Percentiles rank a stretch among this genome's conserved stretches.
Conservation (phyloP, 2,797 vertebrate species). For the Dryobates pubescens region DNA sequence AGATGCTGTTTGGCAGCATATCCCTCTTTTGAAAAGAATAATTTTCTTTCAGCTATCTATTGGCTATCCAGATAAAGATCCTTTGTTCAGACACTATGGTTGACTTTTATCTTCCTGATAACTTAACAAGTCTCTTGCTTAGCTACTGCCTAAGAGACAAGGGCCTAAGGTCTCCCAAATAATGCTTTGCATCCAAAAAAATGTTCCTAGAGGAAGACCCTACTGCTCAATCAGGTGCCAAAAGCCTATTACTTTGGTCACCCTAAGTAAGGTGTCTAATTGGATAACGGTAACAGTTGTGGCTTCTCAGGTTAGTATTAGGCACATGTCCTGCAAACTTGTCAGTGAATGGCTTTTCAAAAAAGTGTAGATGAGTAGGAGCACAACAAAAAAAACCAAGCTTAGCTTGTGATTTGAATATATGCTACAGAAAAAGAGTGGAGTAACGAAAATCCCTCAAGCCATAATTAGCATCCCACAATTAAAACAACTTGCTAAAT, state of each 20-base stretch:
- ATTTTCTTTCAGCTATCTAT: not conserved
- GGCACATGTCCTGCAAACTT: not conserved
- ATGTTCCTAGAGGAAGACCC: not conserved
- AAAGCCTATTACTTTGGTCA: not conserved
- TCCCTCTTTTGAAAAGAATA: not conserved
- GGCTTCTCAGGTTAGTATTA: not conserved
- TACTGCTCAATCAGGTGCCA: not conserved
- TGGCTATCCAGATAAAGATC: not conserved
- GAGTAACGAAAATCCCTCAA: not conserved
- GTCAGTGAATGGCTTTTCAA: not conserved
- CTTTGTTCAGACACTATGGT: not conserved
- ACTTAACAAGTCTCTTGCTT: not conserved
- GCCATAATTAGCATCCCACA: not conserved
- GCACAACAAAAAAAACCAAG: not conserved
- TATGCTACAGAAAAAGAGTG: not conserved
- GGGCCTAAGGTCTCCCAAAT: not conserved
- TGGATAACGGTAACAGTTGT: not conserved
- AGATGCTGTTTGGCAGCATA: not conserved
- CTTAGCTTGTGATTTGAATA: not conserved
- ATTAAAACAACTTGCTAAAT: not conserved
- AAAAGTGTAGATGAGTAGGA: not conserved
- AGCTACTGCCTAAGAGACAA: not conserved
- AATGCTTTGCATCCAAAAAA: not conserved
- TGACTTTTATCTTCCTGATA: not conserved
- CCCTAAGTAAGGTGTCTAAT: not conserved